Evolutionary conservation across 2,113 vertebrate species (phyloP), one percentile per base, ranked within the genome.

Genomic region (Cebidichthys violaceus): DNA sequence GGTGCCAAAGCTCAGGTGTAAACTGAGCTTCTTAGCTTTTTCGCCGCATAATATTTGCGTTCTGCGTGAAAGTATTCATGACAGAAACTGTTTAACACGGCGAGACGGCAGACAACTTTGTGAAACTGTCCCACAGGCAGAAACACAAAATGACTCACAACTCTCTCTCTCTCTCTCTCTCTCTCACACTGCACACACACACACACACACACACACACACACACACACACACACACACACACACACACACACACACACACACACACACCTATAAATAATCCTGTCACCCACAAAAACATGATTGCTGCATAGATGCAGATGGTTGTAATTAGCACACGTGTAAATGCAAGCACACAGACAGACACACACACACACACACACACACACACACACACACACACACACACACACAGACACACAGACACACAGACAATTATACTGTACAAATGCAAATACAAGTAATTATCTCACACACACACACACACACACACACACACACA

Each of bases 251-350:
- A 9, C 47, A 52, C 18, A 9, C 47, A 52, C 18, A 52, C 8
- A 67, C 20, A 78, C 60, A 73, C 52, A 61, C 20, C 13, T 45
- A 35, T 5, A 52, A 35, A 50, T 59, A 66, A 79, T 65, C 1
- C 37, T 24, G 39, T 77, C 60, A 64, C 14, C 17, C 10, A 47
- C 27, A 60, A 4, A 59, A 15, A 39, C 33, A 60, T 18, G 4
- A 0, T 8, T 24, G 24, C 47, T n/a, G 20, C 11, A 62, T 2
- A 9, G 9, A 33, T 60, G 55, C 72, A 52, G 82, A 70, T 66
- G 15, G 41, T 35, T 37, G 55, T 55, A 65, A 75, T 81, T 79
- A 75, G 29, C 59, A 33, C 33, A 24, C 9, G 35, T 31, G 22
- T 15, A 54, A 65, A 70, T 60, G 57, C 31, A 50, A 10, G 29